A percentile compares a stretch with the other conserved stretches of the same genome.
These are phyloP conservation scores for Tetanocera ferruginea DNA, from an alignment of 2,888 invertebrate genomes.

Conservation along the genomic window DNA sequence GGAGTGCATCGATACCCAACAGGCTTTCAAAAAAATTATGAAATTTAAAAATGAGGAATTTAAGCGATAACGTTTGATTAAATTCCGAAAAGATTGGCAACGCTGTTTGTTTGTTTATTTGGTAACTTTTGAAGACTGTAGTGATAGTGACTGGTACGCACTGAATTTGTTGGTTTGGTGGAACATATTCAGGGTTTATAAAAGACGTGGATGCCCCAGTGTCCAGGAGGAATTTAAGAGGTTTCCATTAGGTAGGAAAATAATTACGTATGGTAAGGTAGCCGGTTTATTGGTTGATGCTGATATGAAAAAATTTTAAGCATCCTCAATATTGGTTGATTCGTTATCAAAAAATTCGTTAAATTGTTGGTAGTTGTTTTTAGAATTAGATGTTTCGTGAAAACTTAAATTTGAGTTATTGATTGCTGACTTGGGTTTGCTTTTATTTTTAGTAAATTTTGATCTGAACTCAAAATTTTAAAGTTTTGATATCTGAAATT, in stretches of 20 bases:
- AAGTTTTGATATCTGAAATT: too few species aligned
- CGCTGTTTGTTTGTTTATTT: slow-evolving; percentile 27
- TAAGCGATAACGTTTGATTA: slow-evolving; percentile 12
- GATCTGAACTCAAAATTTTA: too few species aligned
- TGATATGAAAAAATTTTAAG: not conserved
- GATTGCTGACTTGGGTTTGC: too few species aligned
- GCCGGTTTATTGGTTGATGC: not conserved
- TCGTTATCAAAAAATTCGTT: too few species aligned
- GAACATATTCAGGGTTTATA: slow-evolving; percentile 40
- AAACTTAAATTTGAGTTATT: too few species aligned
- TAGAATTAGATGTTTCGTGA: too few species aligned
- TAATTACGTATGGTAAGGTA: not conserved
- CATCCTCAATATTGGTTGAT: not conserved
- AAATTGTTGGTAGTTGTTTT: too few species aligned
- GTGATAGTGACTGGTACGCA: slow-evolving; percentile 32
- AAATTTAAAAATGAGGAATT: too few species aligned
- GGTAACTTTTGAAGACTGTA: slow-evolving; percentile 32
- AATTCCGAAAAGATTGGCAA: slow-evolving; percentile 36
- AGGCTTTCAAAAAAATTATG: slow-evolving; percentile 46
- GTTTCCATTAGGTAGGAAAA: too few species aligned
- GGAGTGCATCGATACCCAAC: slow-evolving; percentile 43
- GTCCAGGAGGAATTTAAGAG: slow-evolving; percentile 35
- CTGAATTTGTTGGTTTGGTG: slow-evolving; percentile 19
- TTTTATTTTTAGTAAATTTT: too few species aligned
- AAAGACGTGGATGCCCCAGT: slow-evolving; percentile 42